phyloP scores from a whole-genome alignment of 2,888 invertebrate species.

The Caenorhabditis becei region DNA sequence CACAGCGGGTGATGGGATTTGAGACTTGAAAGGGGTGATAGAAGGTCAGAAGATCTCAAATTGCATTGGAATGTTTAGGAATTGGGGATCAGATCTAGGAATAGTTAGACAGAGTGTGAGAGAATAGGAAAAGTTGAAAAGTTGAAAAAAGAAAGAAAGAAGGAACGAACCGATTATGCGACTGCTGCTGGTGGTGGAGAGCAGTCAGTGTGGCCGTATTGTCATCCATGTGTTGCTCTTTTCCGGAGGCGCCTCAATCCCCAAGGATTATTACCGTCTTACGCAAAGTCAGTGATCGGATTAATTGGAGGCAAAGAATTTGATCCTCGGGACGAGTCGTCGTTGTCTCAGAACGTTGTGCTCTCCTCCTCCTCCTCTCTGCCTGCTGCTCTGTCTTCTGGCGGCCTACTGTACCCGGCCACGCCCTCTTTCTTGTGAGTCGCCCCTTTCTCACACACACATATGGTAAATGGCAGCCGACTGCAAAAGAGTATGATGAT shows the following conservation, averaged over 20 bases:
- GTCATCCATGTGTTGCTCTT: slow-evolving; percentile 64
- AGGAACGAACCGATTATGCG: slow-evolving; percentile 57
- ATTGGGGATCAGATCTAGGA: background rate
- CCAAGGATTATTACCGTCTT: slow-evolving; percentile 63
- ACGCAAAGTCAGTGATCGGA: slow-evolving; percentile 59
- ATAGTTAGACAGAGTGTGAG: background rate
- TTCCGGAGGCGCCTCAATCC: slow-evolving; percentile 51
- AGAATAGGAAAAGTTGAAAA: slow-evolving; percentile 18
- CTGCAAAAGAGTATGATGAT: slow-evolving; percentile 55
- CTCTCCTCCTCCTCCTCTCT: slow-evolving; percentile 10
- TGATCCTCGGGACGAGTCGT: slow-evolving; percentile 45
- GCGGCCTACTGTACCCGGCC: slow-evolving; percentile 35
- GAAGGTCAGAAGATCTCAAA: background rate
- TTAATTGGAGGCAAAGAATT: slow-evolving; percentile 58
- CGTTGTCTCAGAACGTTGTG: slow-evolving; percentile 24
- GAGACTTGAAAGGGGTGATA: background rate
- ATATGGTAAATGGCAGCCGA: slow-evolving; percentile 60
- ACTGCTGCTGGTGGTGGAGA: slow-evolving; percentile 59
- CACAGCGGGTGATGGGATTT: slow-evolving; percentile 7
- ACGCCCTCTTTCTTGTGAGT: slow-evolving; percentile 33
- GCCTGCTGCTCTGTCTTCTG: background rate
- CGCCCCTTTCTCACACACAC: slow-evolving; percentile 15
- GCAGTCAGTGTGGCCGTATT: slow-evolving; percentile 60
- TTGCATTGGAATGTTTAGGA: too few species aligned
- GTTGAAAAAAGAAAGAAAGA: slow-evolving; percentile 17